Evolutionary conservation across 2,888 invertebrate species (phyloP).

Genomic region (Trachelus tabidus): DNA sequence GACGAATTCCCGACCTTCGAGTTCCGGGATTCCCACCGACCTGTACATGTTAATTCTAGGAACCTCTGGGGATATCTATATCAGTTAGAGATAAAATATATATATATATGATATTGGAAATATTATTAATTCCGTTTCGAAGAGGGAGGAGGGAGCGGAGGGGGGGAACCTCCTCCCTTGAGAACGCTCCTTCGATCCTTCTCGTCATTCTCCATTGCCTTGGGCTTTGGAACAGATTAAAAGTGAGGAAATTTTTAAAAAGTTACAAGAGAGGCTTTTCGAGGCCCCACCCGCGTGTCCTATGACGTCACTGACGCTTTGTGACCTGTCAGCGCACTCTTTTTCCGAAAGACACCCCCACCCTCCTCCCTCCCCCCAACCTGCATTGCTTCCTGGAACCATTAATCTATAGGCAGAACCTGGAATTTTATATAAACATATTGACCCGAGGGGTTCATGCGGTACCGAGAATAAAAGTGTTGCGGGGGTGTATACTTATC

Average conservation of each 20-base stretch:
- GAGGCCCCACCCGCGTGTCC: too few relatives aligned
- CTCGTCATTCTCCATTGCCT: neutral
- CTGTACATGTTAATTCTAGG: neutral
- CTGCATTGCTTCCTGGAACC: too few relatives aligned
- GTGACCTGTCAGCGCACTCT: too few relatives aligned
- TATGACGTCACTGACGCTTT: too few relatives aligned
- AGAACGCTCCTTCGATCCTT: neutral
- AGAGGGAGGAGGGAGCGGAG: neutral
- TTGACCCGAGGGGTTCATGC: neutral
- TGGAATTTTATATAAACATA: neutral
- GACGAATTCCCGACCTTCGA: neutral
- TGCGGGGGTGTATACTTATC: neutral
- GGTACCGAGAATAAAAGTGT: neutral
- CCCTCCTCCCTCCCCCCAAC: too few relatives aligned
- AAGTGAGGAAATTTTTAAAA: neutral
- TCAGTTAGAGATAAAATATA: too few relatives aligned
- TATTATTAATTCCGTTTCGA: neutral
- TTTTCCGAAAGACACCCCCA: too few relatives aligned
- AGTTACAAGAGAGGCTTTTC: neutral
- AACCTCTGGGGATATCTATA: neutral
- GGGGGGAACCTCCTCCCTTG: neutral
- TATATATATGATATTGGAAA: too few relatives aligned
- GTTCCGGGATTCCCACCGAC: neutral
- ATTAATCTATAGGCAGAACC: neutral
- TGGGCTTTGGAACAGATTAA: neutral